These are phyloP conservation scores for Proctacanthus coquilletti DNA, from an alignment of 1,140 invertebrate species.

Conservation along the genomic window DNA sequence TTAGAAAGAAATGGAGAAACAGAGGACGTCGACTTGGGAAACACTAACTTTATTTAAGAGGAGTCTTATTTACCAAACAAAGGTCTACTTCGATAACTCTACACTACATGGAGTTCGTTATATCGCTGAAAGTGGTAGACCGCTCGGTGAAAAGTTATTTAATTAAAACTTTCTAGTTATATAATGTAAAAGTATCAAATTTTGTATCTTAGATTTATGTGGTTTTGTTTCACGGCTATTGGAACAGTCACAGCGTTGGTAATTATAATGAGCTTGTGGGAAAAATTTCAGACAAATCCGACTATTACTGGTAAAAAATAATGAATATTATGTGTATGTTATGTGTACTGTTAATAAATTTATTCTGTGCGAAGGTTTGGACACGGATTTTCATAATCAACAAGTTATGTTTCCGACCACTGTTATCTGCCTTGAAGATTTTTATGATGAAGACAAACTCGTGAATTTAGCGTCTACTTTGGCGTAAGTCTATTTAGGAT, in stretches of 20 bases:
- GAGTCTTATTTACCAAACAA: conserved; percentile 45
- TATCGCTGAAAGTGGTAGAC: conserved; percentile 48
- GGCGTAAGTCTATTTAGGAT: conserved; percentile 13
- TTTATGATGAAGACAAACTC: conserved; percentile 24
- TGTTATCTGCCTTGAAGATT: conserved; percentile 40
- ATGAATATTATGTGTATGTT: neutral
- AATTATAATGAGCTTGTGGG: conserved; percentile 55
- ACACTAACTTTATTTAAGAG: conserved; percentile 31
- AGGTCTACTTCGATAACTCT: conserved; percentile 52
- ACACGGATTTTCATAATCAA: conserved; percentile 59
- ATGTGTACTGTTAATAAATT: conserved; percentile 1
- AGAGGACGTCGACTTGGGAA: no score
- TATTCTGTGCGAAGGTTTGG: conserved; percentile 32
- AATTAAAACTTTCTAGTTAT: no score
- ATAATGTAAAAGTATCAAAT: neutral
- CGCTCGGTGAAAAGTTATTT: conserved; percentile 52
- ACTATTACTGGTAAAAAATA: conserved; percentile 45
- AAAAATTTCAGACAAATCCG: conserved; percentile 63
- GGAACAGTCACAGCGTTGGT: conserved; percentile 47
- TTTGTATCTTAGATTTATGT: conserved; percentile 51
- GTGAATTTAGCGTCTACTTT: no score
- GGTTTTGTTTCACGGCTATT: conserved; percentile 50
- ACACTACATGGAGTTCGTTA: conserved; percentile 54
- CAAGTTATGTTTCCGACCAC: conserved; percentile 54
- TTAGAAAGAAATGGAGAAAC: no score